Conservation (phyloP, 2,797 vertebrate genomes). For the Mycteria americana region DNA sequence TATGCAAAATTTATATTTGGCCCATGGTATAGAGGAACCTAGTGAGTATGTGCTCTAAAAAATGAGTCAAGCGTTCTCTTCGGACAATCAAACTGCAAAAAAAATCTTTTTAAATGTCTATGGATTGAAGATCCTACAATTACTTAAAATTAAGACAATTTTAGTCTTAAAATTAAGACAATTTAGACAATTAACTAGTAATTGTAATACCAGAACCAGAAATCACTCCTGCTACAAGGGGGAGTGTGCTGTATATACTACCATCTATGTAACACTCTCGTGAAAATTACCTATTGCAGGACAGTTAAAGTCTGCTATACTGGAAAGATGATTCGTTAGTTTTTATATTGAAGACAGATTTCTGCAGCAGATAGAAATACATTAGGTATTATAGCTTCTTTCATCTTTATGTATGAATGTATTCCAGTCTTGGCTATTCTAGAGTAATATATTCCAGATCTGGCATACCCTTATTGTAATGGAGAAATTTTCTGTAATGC, state of each 20-base stretch:
- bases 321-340: background rate
- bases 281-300: background rate
- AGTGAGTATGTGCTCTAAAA: background rate
- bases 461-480: background rate
- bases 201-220: background rate
- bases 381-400: constrained; percentile 11
- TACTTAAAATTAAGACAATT: background rate
- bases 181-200: background rate
- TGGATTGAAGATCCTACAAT: background rate
- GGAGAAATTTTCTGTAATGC: background rate
- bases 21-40: background rate
- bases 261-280: background rate
- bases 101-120: background rate
- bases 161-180: background rate
- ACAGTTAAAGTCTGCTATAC: background rate
- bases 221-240: background rate
- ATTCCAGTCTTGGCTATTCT: background rate
- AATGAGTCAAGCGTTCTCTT: background rate
- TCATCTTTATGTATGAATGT: background rate
- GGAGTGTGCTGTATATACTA: background rate
- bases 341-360: background rate
- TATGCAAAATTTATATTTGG: background rate
- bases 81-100: background rate
- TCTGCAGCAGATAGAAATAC: background rate
- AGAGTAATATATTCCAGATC: constrained; percentile 27